Conservation (phyloP, 2,888 invertebrate genomes). For the Melanostoma mellinum region DNA sequence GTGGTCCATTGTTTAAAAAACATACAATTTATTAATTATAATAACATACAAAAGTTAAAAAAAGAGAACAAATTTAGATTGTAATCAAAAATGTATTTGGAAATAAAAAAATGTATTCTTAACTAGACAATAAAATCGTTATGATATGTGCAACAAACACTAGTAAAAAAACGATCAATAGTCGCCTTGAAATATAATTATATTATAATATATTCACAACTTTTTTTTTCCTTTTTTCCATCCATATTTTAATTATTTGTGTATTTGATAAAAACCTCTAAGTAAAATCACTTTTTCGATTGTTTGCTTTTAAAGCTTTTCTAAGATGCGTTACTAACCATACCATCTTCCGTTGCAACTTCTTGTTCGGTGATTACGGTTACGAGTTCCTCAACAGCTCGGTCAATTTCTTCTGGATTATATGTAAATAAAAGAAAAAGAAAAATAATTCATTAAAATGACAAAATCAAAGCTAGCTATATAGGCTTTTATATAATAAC, state of each 20-base stretch:
- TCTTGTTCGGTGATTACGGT: slow-evolving; percentile 94
- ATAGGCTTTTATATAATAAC: too few relatives aligned
- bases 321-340: slow-evolving; percentile 73
- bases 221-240: slow-evolving; percentile 59
- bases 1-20: slow-evolving; percentile 53
- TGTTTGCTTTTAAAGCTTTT: slow-evolving; percentile 73
- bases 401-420: slow-evolving; percentile 90
- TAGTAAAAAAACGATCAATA: slow-evolving; percentile 43
- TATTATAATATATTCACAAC: slow-evolving; percentile 72
- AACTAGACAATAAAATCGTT: slow-evolving; percentile 54
- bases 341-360: slow-evolving; percentile 74
- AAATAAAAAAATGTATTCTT: slow-evolving; percentile 34
- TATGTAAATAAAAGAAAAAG: slow-evolving; percentile 59
- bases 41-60: slow-evolving; percentile 4
- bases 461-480: too few relatives aligned
- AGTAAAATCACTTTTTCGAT: slow-evolving; percentile 47
- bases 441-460: slow-evolving; percentile 16
- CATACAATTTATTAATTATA: not conserved
- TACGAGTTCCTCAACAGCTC: slow-evolving; percentile 94
- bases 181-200: slow-evolving; percentile 52
- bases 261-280: slow-evolving; percentile 47
- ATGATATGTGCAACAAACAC: slow-evolving; percentile 62
- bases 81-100: slow-evolving; percentile 50
- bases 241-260: slow-evolving; percentile 46
- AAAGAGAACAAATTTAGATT: slow-evolving; percentile 13